Evolutionary conservation across 1,140 invertebrate genomes (phyloP), one percentile per base, ranked within the genome.

Genomic region (Ceratoteleas bidentatus): DNA sequence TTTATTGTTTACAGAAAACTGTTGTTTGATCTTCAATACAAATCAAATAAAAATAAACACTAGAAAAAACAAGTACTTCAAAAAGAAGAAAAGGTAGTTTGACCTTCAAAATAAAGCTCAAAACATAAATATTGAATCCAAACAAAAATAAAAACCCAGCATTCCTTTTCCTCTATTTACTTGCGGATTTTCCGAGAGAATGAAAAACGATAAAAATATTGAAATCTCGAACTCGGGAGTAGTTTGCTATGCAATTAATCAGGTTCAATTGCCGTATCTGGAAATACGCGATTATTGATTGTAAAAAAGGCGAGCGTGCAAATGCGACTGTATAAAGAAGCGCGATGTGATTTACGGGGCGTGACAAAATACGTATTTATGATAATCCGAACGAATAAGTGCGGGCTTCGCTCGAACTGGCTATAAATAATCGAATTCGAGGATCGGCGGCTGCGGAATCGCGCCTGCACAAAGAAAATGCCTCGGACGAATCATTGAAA

Each of bases 381-480:
- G 60, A 58, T 65, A 74, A 74, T 74, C 70, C 61, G 4, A 16
- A 57, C 38, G 33, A 64, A 65, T 65, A 65, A 74, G 32, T 43
- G 14, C 60, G 70, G 58, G 64, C 57, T 73, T 64, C 43, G 53
- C 49, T 73, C n/a, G 7, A 57, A 57, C 13, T 40, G 45, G 38
- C 70, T 73, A 73, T 73, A 73, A 64, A 73, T 64, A 73, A 32
- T 56, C 52, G 53, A 49, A 64, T 73, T 57, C 50, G n/a, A 64
- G 24, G 24, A 47, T 57, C 34, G 50, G 32, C 56, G 53, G 24
- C 9, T 54, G 13, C 62, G 45, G 62, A 72, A 72, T 72, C 50
- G 24, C 47, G 60, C 58, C 50, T 43, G 60, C 24, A 62, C 68
- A 72, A 72, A 62, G 32, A 15, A 60, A 38, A 58, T 69, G 47